Evolutionary conservation across 1,140 invertebrate genomes (phyloP).

Genomic region (Triops cancriformis): DNA sequence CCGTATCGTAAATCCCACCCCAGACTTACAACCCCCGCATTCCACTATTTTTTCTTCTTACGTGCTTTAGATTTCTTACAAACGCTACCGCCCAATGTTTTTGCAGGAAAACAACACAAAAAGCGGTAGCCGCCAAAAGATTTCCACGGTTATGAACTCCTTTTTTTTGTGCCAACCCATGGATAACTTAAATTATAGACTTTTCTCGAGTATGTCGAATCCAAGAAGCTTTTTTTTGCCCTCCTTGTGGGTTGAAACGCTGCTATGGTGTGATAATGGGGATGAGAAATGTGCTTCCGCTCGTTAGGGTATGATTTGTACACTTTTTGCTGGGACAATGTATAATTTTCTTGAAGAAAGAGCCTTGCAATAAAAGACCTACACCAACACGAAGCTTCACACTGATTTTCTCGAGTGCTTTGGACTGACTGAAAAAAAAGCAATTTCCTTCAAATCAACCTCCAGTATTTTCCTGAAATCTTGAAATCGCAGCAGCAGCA

Average conservation of each 20-base stretch:
- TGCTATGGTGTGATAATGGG: background rate
- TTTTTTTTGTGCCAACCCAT: too few relatives aligned
- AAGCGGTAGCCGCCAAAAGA: too few relatives aligned
- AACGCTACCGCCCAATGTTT: background rate
- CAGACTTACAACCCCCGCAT: background rate
- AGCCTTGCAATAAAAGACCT: too few relatives aligned
- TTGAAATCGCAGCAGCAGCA: background rate
- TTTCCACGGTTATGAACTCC: too few relatives aligned
- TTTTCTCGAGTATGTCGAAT: too few relatives aligned
- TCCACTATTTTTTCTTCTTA: background rate
- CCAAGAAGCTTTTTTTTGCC: background rate
- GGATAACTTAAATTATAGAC: too few relatives aligned
- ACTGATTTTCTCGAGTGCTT: background rate
- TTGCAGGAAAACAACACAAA: too few relatives aligned
- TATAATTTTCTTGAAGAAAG: background rate
- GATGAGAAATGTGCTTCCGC: background rate
- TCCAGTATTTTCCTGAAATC: background rate
- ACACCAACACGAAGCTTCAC: too few relatives aligned
- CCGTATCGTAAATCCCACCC: background rate
- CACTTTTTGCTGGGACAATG: background rate
- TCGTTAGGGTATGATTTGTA: background rate
- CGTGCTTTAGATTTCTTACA: background rate
- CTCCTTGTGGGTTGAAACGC: background rate
- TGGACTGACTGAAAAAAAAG: background rate
- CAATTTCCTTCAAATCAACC: background rate